Conservation (phyloP, 2,113 vertebrate genomes). For the Aspidoscelis tigris region DNA sequence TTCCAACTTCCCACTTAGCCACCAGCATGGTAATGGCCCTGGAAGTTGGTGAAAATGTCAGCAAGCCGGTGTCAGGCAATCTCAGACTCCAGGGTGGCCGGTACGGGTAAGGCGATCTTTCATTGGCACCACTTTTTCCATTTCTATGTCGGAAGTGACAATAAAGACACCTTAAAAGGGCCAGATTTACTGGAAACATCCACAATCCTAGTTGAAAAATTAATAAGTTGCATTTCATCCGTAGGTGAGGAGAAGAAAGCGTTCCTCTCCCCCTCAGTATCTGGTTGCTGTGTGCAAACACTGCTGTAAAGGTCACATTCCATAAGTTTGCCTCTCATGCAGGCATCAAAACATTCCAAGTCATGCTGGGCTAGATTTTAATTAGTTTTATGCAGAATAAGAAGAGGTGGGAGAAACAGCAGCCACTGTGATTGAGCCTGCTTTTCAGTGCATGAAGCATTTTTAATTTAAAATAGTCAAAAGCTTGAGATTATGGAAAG, state of each 20-base stretch:
- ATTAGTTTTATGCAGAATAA: conserved; percentile 43
- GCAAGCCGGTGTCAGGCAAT: too few species aligned
- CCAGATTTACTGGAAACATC: neutral
- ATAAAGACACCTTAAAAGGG: too few species aligned
- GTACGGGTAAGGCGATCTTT: too few species aligned
- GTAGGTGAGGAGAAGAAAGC: conserved; percentile 1
- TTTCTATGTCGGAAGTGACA: too few species aligned
- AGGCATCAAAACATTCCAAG: conserved; percentile 46
- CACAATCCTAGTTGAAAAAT: neutral
- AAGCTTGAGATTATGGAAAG: conserved; percentile 33
- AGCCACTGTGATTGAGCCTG: conserved; percentile 26
- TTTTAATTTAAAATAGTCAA: conserved; percentile 18
- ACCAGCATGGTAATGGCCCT: too few species aligned
- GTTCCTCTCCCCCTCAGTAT: neutral
- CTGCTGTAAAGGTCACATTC: conserved; percentile 25
- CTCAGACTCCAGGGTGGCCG: too few species aligned
- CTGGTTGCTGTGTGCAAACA: conserved; percentile 25
- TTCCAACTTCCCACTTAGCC: too few species aligned
- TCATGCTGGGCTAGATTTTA: conserved; percentile 47
- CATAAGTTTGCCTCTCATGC: fast-evolving
- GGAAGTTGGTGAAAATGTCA: too few species aligned
- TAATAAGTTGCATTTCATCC: neutral
- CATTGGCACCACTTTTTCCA: too few species aligned
- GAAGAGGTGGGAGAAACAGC: neutral
- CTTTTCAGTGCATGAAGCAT: conserved; percentile 45